Percentiles rank a stretch among this genome's conserved stretches.
Evolutionary conservation across 2,113 vertebrate genomes (phyloP).

Genomic region (Strix aluco): DNA sequence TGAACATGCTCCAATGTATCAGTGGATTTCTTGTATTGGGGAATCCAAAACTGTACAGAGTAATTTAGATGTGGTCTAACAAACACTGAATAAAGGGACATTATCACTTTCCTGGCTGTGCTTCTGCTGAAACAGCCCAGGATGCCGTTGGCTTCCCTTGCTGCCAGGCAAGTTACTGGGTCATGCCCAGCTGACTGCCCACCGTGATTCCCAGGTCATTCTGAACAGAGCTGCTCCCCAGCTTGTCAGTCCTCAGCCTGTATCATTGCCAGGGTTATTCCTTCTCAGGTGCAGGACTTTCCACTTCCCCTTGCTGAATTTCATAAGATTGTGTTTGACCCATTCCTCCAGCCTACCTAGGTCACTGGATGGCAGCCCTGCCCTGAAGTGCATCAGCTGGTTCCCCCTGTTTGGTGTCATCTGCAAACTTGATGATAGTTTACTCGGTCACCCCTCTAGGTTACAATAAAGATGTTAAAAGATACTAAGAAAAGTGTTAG

Average conservation of each 20-base stretch:
- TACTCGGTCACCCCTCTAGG: neutral
- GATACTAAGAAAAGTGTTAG: neutral
- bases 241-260: neutral
- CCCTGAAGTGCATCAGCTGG: neutral
- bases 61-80: neutral
- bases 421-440: neutral
- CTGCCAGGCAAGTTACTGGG: neutral
- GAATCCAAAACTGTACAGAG: neutral
- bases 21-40: neutral
- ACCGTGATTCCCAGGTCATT: neutral
- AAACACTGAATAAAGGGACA: neutral
- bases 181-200: neutral
- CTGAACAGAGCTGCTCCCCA: neutral
- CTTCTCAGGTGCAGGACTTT: neutral
- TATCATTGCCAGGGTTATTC: neutral
- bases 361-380: neutral
- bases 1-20: accelerated
- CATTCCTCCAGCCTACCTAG: neutral
- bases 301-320: neutral
- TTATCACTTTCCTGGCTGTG: neutral
- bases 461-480: constrained; percentile 1
- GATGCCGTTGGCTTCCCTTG: neutral
- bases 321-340: neutral
- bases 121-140: neutral
- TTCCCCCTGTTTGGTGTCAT: neutral